phyloP scores from a whole-genome alignment of 2,797 vertebrate genomes.

The Alcedo atthis region DNA sequence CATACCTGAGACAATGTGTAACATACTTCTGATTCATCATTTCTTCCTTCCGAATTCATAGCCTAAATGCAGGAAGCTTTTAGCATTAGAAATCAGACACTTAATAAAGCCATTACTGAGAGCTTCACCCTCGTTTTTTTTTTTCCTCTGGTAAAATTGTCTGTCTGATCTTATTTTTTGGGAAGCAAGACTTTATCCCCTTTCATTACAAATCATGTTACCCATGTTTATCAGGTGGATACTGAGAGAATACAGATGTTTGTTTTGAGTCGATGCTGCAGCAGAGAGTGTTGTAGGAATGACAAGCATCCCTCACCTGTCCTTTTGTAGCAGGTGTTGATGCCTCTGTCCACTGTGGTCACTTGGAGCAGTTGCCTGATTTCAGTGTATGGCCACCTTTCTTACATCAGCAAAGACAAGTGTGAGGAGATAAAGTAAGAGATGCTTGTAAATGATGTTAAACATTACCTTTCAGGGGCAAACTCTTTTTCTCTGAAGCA shows the following conservation, averaged over 20 bases:
- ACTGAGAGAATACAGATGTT: not conserved
- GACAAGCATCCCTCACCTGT: not conserved
- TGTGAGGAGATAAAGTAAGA: not conserved
- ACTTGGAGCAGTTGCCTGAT: not conserved
- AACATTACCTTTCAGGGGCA: not conserved
- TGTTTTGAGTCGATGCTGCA: not conserved
- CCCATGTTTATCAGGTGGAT: not conserved
- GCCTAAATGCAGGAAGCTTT: not conserved
- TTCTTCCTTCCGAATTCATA: not conserved
- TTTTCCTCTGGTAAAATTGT: not conserved
- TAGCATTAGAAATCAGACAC: slow-evolving; percentile 14
- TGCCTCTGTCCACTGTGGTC: not conserved
- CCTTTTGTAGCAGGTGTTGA: not conserved
- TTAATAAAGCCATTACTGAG: not conserved
- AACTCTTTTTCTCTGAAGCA: not conserved
- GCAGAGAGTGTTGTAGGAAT: not conserved
- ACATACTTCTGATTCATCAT: not conserved
- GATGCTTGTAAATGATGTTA: not conserved
- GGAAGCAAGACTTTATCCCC: not conserved
- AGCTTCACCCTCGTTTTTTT: not conserved
- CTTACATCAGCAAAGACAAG: not conserved
- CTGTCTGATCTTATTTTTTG: not conserved
- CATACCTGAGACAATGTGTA: not conserved
- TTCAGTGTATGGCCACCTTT: not conserved
- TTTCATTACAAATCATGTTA: not conserved